Evolutionary conservation across 2,113 vertebrate species (phyloP), one percentile per base, ranked within the genome.

Genomic region (Sapayoa aenigma): DNA sequence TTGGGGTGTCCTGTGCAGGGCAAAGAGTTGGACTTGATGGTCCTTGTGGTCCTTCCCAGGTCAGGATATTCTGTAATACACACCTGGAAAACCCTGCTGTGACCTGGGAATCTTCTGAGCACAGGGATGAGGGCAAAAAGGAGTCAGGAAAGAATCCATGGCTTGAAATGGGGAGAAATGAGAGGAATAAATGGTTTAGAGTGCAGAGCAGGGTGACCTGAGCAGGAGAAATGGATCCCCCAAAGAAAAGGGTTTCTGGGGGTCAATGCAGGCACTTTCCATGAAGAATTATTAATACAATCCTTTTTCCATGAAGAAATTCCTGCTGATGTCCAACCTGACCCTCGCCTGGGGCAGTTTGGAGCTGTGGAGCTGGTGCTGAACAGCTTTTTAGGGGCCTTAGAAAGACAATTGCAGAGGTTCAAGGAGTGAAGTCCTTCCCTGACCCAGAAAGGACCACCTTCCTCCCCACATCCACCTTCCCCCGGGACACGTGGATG

Each of bases 401-500:
- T 63, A 24, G 35, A 33, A 35, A 25, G 49, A 25, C 37, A 30
- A 33, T 46, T 58, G 8, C 3, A 11, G 35, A 25, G 24, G n/a
- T 65, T 37, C 37, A 58, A 72, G 30, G 33, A 47, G 9, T 27
- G 24, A 65, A 44, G 12, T 27, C 33, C 14, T 65, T 35, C 12
- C 12, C 30, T 65, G 39, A 23, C n/a, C 7, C 37, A 77, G 44
- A 31, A 62, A 23, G 33, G 7, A 3, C 33, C 23, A 30, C 14
- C n/a, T 79, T 69, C 46, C 44, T 69, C 56, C 25, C 41, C 50
- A 59, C 25, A 15, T 18, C 21, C 25, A 14, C 22, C 25, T 53
- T 41, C 30, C 58, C 3, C 0, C 0, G 1, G n/a, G n/a, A 33
- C 28, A 47, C 37, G 21, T 74, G 33, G 35, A 21, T 42, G 16